Evolutionary conservation across 53 echinoderm and acorn worm species (phyloP).

Genomic region (Echinarachnius parma): DNA sequence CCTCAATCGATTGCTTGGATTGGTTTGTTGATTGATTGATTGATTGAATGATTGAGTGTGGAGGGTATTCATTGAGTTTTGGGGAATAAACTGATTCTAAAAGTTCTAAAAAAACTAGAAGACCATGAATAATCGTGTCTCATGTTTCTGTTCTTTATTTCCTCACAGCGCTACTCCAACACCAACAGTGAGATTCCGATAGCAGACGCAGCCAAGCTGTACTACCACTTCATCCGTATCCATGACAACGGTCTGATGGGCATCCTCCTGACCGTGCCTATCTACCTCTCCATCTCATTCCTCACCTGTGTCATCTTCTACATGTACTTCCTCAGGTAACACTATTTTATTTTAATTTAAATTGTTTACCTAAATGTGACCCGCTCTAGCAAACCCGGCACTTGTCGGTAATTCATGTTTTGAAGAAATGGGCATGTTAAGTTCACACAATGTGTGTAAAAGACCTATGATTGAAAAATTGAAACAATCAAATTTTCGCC

Average conservation of each 20-base stretch:
- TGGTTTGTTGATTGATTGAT: no score
- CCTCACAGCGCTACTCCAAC: conserved; percentile 71
- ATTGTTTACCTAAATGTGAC: no score
- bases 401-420: no score
- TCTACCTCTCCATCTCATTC: conserved; percentile 70
- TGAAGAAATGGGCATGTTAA: no score
- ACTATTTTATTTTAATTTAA: not conserved
- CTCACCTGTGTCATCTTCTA: conserved; percentile 86
- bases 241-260: conserved; percentile 96
- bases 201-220: conserved; percentile 91
- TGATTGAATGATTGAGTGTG: no score
- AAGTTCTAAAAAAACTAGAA: no score
- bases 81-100: not conserved
- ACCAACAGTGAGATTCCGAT: conserved; percentile 80
- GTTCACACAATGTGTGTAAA: no score
- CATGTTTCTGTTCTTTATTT: not conserved
- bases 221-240: conserved; percentile 77
- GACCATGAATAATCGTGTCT: not conserved
- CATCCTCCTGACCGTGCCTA: conserved; percentile 76
- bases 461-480: no score
- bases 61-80: not conserved
- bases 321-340: conserved; percentile 98
- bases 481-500: no score
- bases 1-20: no score
- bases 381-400: no score